Base-by-base conservation (phyloP, 1,140 invertebrate genomes). In the Drosophila ficusphila region DNA sequence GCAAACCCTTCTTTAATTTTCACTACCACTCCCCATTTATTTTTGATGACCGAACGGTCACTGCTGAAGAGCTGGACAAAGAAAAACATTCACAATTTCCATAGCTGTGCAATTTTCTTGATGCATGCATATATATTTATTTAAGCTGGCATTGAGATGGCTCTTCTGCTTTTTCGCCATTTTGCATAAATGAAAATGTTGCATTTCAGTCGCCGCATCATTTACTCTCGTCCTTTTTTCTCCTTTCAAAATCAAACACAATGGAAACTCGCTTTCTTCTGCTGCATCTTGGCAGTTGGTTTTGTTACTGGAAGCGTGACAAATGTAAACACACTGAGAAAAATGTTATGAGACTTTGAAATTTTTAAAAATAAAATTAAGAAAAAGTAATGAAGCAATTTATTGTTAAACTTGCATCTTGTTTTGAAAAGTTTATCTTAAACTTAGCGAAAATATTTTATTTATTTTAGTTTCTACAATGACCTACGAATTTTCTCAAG, bases 81-180 rank as follows among this genome's bases (percentile, higher is more conserved):
- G 60, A 67, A 39, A 33, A 48, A 62, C 56, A 68, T 42, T 58
- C 39, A 16, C 19, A 51, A 31, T 51, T 36, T 69, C 27, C 33
- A 49, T 47, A 61, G 71, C 54, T 69, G 25, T 18, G 12, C 8
- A 48, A 42, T 53, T 29, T 46, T 11, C 49, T 5, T 46, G 27
- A 9, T 58, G 42, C 71, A 9, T 58, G 42, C 71, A 47, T 79
- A 79, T 57, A 19, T 75, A 79, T 79, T 81, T 76, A 65, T 42
- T 42, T 44, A 60, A 57, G 29, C 42, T 65, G 47, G n/a, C 39
- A 69, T 69, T 82, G 51, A 57, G 49, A 38, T 60, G 52, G 38
- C 38, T 34, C 68, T 73, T 61, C 38, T 65, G 47, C 65, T 53
- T 62, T 82, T 48, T 25, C 21, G 29, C 39, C 41, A 64, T 64